Conservation (phyloP, 2,113 vertebrate genomes). For the Otis tarda region DNA sequence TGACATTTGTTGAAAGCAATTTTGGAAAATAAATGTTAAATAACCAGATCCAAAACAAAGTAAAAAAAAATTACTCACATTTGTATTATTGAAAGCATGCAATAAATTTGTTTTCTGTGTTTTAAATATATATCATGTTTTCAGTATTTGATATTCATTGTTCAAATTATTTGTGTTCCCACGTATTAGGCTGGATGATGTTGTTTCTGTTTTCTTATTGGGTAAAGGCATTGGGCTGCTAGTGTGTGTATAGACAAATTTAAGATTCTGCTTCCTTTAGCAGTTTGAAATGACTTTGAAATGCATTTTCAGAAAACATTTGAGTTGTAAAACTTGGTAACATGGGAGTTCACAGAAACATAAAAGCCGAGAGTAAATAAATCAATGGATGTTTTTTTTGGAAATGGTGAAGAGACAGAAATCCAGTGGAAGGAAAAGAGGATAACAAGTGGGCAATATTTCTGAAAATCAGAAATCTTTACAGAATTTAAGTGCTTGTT, state of each 20-base stretch:
- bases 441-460: neutral
- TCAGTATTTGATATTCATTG: neutral
- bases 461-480: slow-evolving; percentile 31
- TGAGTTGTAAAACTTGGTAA: neutral
- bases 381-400: neutral
- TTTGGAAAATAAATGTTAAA: neutral
- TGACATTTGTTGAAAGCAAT: neutral
- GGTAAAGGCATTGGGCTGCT: neutral
- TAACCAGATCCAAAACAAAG: neutral
- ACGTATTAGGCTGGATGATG: neutral
- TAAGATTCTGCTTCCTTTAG: neutral
- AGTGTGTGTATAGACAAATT: neutral
- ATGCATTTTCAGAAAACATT: neutral
- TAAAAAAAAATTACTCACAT: neutral
- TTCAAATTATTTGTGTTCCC: neutral
- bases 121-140: neutral
- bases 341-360: neutral
- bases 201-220: neutral
- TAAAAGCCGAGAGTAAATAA: neutral
- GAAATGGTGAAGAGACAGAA: slow-evolving; percentile 8
- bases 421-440: neutral
- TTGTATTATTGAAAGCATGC: neutral
- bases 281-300: slow-evolving; percentile 11
- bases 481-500: neutral
- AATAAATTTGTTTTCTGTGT: neutral